Evolutionary conservation across 2,888 invertebrate species (phyloP).

Genomic region (Nomada fucata): DNA sequence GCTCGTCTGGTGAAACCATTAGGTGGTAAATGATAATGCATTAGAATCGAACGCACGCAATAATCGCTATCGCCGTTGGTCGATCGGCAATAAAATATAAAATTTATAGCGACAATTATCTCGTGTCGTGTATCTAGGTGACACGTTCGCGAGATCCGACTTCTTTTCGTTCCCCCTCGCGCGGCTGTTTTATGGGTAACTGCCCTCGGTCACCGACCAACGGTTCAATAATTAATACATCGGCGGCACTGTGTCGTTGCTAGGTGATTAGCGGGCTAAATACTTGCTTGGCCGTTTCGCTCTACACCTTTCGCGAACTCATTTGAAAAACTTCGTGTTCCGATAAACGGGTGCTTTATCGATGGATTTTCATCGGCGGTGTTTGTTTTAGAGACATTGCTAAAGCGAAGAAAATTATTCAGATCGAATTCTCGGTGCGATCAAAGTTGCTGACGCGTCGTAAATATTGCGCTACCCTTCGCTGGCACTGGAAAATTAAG

Average conservation of each 20-base stretch:
- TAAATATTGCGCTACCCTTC: too few species aligned
- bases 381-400: too few species aligned
- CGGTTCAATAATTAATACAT: conserved; percentile 80
- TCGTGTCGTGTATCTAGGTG: conserved; percentile 76
- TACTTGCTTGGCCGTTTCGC: conserved; percentile 46
- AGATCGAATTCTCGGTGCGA: too few species aligned
- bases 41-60: conserved; percentile 79
- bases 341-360: too few species aligned
- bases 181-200: conserved; percentile 37
- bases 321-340: too few species aligned
- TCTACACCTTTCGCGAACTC: too few species aligned
- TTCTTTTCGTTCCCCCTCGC: conserved; percentile 47
- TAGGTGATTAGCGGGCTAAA: conserved; percentile 79
- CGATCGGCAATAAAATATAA: conserved; percentile 77
- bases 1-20: conserved; percentile 10
- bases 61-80: conserved; percentile 73
- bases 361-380: too few species aligned
- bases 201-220: conserved; percentile 59
- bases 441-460: too few species aligned
- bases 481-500: too few species aligned
- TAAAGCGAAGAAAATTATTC: too few species aligned
- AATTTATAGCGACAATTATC: conserved; percentile 76
- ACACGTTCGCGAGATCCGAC: conserved; percentile 62
- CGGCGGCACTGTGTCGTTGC: conserved; percentile 77
- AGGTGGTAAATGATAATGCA: conserved; percentile 63